A percentile compares a stretch with the other conserved stretches of the same genome.
phyloP scores from a whole-genome alignment of 1,140 invertebrate genomes.

The Pachyrhynchus sulphureomaculatus region DNA sequence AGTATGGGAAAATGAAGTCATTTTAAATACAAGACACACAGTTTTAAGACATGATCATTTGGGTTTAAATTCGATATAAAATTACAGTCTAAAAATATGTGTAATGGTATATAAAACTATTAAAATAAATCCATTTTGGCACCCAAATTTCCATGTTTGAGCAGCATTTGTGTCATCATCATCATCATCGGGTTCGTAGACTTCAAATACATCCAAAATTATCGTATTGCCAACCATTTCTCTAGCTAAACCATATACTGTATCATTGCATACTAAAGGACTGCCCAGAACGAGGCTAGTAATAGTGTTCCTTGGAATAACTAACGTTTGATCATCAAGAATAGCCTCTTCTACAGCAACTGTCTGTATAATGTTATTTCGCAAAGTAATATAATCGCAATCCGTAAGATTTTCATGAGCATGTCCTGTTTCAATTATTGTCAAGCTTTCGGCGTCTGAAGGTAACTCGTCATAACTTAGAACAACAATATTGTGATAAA shows the following conservation, averaged over 20 bases:
- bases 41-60: too few species aligned
- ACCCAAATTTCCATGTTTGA: too few species aligned
- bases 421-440: background rate
- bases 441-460: background rate
- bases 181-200: too few species aligned
- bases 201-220: conserved; percentile 10
- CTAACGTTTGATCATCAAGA: background rate
- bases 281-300: conserved; percentile 4
- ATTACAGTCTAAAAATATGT: too few species aligned
- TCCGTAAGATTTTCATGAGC: background rate
- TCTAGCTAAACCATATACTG: conserved; percentile 15
- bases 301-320: background rate
- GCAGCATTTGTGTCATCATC: too few species aligned
- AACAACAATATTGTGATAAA: background rate
- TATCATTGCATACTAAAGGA: conserved; percentile 16
- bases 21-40: too few species aligned
- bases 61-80: too few species aligned
- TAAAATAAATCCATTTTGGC: too few species aligned
- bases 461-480: background rate
- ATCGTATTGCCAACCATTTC: background rate
- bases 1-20: too few species aligned
- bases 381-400: conserved; percentile 11
- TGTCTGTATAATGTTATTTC: conserved; percentile 2
- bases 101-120: too few species aligned
- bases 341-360: background rate